phyloP scores from a whole-genome alignment of 2,113 vertebrate species.

The Notothenia rossii region DNA sequence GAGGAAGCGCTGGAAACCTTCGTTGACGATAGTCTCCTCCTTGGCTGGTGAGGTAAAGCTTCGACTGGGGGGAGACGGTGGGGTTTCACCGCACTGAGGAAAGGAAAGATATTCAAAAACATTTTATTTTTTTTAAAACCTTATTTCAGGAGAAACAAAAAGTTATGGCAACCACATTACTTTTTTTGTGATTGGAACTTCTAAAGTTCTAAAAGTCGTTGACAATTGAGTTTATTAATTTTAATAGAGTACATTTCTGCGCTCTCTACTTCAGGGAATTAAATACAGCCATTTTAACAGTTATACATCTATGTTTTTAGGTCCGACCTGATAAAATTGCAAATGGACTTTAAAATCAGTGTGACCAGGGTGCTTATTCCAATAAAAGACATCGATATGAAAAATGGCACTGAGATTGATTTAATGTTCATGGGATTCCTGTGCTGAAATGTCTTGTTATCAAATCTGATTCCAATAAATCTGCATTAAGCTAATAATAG shows the following conservation, averaged over 20 bases:
- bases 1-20: constrained; percentile 76
- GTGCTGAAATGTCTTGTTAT: no score
- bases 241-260: no score
- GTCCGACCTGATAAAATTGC: no score
- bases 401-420: no score
- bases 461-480: no score
- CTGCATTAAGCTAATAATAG: no score
- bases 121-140: not conserved
- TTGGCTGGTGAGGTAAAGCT: not conserved
- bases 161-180: not conserved
- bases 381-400: not conserved
- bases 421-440: no score
- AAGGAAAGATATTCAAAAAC: not conserved
- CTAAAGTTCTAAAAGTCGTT: not conserved
- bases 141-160: not conserved
- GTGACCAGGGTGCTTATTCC: not conserved
- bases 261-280: no score
- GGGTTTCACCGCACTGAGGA: constrained; percentile 28
- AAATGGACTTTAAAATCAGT: no score
- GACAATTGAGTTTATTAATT: no score
- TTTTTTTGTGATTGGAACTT: not conserved
- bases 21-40: constrained; percentile 3
- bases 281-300: no score
- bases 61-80: not conserved
- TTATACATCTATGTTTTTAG: no score